phyloP scores from a whole-genome alignment of 2,113 vertebrate genomes.

The Salminus brasiliensis region DNA sequence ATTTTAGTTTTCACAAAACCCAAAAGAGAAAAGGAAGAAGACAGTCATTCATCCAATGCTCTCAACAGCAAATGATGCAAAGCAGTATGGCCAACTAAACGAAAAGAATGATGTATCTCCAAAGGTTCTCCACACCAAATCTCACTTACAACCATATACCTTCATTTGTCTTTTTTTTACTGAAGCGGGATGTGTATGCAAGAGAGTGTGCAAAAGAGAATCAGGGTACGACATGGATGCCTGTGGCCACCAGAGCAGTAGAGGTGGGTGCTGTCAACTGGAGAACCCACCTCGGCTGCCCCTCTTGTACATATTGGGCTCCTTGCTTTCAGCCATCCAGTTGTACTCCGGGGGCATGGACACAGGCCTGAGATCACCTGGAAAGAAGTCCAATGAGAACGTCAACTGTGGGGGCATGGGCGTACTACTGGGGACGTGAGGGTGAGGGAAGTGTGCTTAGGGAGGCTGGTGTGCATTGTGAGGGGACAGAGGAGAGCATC shows the following conservation, averaged over 20 bases:
- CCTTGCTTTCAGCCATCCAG: constrained; percentile 52
- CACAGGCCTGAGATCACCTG: constrained; percentile 46
- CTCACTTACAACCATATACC: not conserved
- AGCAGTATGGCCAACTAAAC: not conserved
- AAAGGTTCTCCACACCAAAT: not conserved
- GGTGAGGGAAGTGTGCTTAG: constrained; percentile 6
- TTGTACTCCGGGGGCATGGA: constrained; percentile 44
- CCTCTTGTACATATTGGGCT: constrained; percentile 50
- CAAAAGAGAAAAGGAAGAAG: not conserved
- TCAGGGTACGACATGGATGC: not conserved
- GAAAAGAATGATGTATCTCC: not conserved
- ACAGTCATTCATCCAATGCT: not conserved
- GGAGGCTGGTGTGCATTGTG: not conserved
- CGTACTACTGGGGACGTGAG: constrained; percentile 57
- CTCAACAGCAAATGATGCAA: not conserved
- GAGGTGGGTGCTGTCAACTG: not conserved
- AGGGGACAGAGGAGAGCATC: constrained; percentile 31
- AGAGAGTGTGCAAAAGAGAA: not conserved
- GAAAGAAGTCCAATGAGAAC: constrained; percentile 63
- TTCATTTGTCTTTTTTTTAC: not conserved
- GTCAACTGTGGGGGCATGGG: constrained; percentile 6
- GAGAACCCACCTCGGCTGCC: constrained; percentile 51
- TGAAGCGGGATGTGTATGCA: not conserved
- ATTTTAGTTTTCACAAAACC: not conserved
- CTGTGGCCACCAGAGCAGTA: constrained; percentile 10